Evolutionary conservation across 2,113 vertebrate genomes (phyloP), one percentile per base, ranked within the genome.

Genomic region (Bos indicus): DNA sequence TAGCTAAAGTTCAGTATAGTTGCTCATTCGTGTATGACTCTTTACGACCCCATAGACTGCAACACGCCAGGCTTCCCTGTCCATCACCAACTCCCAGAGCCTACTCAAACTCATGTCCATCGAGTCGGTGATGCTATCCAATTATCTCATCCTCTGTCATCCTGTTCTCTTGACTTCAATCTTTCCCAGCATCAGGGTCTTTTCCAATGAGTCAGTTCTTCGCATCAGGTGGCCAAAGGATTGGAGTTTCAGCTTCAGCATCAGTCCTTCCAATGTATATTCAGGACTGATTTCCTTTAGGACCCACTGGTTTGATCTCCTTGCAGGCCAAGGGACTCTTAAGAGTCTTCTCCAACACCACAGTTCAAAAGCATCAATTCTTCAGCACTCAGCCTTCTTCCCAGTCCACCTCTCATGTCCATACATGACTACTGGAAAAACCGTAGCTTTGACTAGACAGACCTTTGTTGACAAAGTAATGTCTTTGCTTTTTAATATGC

Each of bases 351-450:
- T 64, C 15, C 62, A 64, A n/a, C 4, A 64, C 16, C 62, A n/a
- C 62, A 64, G 7, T n/a, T n/a, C 16, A 64, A 64, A 64, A 64
- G 33, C 62, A 64, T 64, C 30, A 64, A n/a, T 19, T 64, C 28
- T 64, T 64, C 0, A 0, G 33, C 0, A 0, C 62, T 64, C 3
- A 64, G 62, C 62, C 9, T 64, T 64, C 33, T 17, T 64, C 8
- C 17, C 8, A 17, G 62, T 64, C 30, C 7, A n/a, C 17, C 62
- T 64, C 15, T 64, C 30, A n/a, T 1, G 4, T 64, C 30, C 15
- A n/a, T 33, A 64, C 62, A 64, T n/a, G 62, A 64, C 30, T 64
- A n/a, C 62, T n/a, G 15, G 30, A n/a, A 64, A 64, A 64, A 64
- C 15, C 62, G 17, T 17, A 17, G 62, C 30, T n/a, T 64, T 64